Percentiles rank a stretch among this genome's conserved stretches.
These are phyloP conservation scores for Sterrhoptilus dennistouni DNA, from an alignment of 2,113 vertebrate species.

Conservation along the genomic window DNA sequence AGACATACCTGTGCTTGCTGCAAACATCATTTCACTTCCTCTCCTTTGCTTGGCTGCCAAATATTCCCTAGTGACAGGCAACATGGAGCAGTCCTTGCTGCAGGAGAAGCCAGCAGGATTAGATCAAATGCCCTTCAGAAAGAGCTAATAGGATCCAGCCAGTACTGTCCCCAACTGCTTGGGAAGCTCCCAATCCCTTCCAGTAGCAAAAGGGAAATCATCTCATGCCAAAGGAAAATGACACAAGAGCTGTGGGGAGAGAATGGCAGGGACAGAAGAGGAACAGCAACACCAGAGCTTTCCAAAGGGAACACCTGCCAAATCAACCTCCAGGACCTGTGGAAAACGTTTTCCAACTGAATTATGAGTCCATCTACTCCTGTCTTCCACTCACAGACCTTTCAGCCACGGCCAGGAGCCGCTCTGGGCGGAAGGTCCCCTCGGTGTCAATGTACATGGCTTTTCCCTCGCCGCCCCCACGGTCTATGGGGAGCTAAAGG, in stretches of 20 bases:
- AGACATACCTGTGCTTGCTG: neutral
- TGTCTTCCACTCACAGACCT: slow-evolving; percentile 73
- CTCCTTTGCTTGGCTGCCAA: neutral
- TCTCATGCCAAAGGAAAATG: neutral
- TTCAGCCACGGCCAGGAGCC: slow-evolving; percentile 94
- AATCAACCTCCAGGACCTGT: neutral
- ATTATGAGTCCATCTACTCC: neutral
- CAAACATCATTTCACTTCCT: neutral
- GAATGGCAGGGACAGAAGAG: rapidly evolving
- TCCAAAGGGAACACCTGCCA: neutral
- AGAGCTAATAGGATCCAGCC: neutral
- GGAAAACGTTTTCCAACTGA: neutral
- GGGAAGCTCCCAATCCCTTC: neutral
- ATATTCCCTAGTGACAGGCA: neutral
- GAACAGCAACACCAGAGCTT: neutral
- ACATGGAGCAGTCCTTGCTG: neutral
- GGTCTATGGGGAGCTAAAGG: slow-evolving; percentile 90
- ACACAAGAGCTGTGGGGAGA: neutral
- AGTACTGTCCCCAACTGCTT: neutral
- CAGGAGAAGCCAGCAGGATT: neutral
- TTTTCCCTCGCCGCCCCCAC: slow-evolving; percentile 95
- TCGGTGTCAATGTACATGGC: slow-evolving; percentile 99
- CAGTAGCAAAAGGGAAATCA: neutral
- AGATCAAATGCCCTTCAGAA: neutral
- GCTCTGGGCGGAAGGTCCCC: slow-evolving; percentile 94